Evolutionary conservation across 2,888 invertebrate genomes (phyloP).

Genomic region (Acronicta leporina): DNA sequence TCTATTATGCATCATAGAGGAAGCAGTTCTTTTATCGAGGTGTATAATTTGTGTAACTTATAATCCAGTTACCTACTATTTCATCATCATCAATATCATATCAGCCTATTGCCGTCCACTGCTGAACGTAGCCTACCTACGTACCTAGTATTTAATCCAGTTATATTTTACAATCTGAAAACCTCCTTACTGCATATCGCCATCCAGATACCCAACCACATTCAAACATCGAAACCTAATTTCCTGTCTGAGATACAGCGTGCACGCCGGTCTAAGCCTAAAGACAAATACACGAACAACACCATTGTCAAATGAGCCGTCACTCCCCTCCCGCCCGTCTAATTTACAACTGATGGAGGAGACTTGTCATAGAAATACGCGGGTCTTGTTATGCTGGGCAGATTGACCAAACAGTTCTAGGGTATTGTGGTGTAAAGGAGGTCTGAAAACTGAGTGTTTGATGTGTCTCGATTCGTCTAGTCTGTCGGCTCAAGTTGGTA

Average conservation of each 20-base stretch:
- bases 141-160: not conserved
- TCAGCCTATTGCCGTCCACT: too few species aligned
- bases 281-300: constrained; percentile 81
- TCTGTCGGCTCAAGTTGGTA: constrained; percentile 28
- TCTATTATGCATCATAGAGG: too few species aligned
- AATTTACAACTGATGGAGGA: constrained; percentile 31
- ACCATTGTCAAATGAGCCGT: constrained; percentile 66
- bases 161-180: not conserved
- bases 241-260: constrained; percentile 87
- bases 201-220: constrained; percentile 70
- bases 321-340: constrained; percentile 37
- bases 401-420: constrained; percentile 60
- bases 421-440: constrained; percentile 62
- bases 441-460: constrained; percentile 64
- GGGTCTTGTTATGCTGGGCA: constrained; percentile 59
- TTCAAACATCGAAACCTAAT: constrained; percentile 87
- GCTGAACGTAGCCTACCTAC: too few species aligned
- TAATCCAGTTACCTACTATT: too few species aligned
- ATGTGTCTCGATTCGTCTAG: constrained; percentile 52
- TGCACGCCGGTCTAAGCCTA: constrained; percentile 76
- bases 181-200: constrained; percentile 54
- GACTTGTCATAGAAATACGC: constrained; percentile 53
- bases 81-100: too few species aligned
- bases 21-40: too few species aligned
- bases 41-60: not conserved